These are phyloP conservation scores for Psettodes erumei DNA, from an alignment of 2,113 vertebrate species.

Conservation along the genomic window DNA sequence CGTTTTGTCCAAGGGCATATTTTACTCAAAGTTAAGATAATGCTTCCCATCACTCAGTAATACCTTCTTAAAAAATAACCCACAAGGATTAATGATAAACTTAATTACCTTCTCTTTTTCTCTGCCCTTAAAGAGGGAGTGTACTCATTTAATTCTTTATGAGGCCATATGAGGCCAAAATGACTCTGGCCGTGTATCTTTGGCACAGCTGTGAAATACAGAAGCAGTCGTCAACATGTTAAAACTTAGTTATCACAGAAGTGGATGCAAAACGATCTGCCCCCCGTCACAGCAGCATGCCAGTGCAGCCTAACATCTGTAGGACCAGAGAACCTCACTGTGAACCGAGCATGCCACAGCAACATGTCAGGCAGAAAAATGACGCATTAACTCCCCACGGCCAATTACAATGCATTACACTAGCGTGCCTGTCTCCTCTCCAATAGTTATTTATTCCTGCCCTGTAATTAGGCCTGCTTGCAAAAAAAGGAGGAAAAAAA, in stretches of 20 bases:
- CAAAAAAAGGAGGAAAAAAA: slow-evolving; percentile 61
- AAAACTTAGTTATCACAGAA: not conserved
- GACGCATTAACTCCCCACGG: slow-evolving; percentile 62
- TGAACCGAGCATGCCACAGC: slow-evolving; percentile 53
- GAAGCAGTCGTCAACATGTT: not conserved
- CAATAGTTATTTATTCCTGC: slow-evolving; percentile 76
- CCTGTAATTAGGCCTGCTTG: slow-evolving; percentile 77
- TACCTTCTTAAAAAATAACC: slow-evolving; percentile 24
- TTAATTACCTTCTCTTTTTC: not conserved
- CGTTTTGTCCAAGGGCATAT: not conserved
- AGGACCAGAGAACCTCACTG: slow-evolving; percentile 31
- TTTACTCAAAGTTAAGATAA: not conserved
- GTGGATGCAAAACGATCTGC: not conserved
- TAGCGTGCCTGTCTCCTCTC: slow-evolving; percentile 60
- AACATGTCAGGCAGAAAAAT: slow-evolving; percentile 65
- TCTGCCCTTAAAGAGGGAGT: not conserved
- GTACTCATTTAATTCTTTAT: not conserved
- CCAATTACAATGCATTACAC: slow-evolving; percentile 73
- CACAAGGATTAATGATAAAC: slow-evolving; percentile 1
- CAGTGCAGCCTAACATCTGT: slow-evolving; percentile 24
- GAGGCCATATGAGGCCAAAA: not conserved
- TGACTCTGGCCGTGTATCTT: slow-evolving; percentile 1
- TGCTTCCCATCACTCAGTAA: not conserved
- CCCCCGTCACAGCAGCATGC: slow-evolving; percentile 23
- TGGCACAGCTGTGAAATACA: not conserved